Evolutionary conservation across 2,113 vertebrate genomes (phyloP), one percentile per base, ranked within the genome.

Genomic region (Cyprinodon variegatus): DNA sequence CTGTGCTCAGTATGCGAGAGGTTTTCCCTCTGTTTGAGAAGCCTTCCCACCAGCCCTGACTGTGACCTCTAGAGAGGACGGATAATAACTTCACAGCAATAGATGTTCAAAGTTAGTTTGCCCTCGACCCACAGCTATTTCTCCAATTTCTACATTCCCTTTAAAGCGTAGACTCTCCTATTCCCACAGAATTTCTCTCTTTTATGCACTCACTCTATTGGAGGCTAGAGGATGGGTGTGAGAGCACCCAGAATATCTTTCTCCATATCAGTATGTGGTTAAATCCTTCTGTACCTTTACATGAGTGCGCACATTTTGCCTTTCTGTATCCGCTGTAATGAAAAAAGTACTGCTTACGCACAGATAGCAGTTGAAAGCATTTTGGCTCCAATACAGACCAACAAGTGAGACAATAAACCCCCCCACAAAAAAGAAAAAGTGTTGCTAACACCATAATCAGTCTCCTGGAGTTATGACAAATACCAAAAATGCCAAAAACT

Each of bases 71-170:
- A 50, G 77, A 86, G 83, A 88, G 68, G 81, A 84, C 57, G 69
- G 85, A 86, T 81, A 82, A 86, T 81, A 89, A 87, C 83, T 88
- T 84, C 69, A 68, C 77, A 73, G 83, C 85, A 70, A 78, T 85
- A 79, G 79, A 89, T 86, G 81, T 89, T 89, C 84, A 88, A 83
- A 89, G 87, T 89, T 86, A 82, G 74, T 86, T 83, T 89, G 82
- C 85, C 82, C 83, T 89, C 87, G 82, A 86, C 89, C 87, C 86
- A 88, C 87, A 88, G 78, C 81, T 81, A 78, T 73, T 86, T 78
- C 88, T 91, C 76, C 78, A 74, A 86, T 86, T 88, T 85, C 74
- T 88, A 48, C 53, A 86, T 87, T 86, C n/a, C 45, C 87, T 88
- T 89, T 86, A 82, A 88, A 83, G 74, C 76, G 74, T 40, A 62